These are phyloP conservation scores for Coracias cyanogaster DNA, from an alignment of 2,797 vertebrate genomes.

Conservation along the genomic window DNA sequence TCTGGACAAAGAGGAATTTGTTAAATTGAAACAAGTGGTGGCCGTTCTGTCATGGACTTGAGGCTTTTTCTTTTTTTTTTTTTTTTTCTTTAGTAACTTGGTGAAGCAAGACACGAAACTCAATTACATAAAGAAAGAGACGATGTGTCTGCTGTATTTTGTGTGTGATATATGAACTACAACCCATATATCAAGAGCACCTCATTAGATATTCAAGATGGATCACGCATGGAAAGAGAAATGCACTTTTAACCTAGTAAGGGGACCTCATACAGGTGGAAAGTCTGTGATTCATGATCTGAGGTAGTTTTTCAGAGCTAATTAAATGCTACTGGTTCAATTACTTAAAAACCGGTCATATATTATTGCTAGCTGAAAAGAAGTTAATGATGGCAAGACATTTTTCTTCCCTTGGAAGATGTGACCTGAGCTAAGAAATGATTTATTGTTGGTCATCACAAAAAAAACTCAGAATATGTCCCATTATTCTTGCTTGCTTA, in stretches of 20 bases:
- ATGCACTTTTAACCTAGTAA: conserved; percentile 35
- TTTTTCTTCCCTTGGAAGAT: conserved; percentile 36
- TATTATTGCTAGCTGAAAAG: conserved; percentile 54
- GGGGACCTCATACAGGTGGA: conserved; percentile 27
- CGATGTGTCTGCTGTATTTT: background rate
- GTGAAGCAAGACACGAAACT: background rate
- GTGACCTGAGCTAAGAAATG: conserved; percentile 39
- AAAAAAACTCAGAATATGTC: conserved; percentile 43
- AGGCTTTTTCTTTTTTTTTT: background rate
- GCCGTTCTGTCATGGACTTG: background rate
- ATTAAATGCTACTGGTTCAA: conserved; percentile 70
- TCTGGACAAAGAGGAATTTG: background rate
- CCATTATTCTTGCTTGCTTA: conserved; percentile 51
- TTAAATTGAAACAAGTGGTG: background rate
- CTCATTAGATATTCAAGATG: conserved; percentile 57
- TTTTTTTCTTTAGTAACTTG: background rate
- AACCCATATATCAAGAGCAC: background rate
- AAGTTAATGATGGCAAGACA: conserved; percentile 62
- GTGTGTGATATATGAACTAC: background rate
- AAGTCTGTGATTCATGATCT: conserved; percentile 63
- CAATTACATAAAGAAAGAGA: background rate
- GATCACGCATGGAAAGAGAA: conserved; percentile 52
- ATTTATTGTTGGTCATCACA: conserved; percentile 62
- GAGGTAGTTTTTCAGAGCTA: conserved; percentile 59
- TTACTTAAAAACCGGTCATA: conserved; percentile 64